Base-by-base conservation (phyloP, 2,888 invertebrate genomes). In the Mesorhabditis spiculigera region DNA sequence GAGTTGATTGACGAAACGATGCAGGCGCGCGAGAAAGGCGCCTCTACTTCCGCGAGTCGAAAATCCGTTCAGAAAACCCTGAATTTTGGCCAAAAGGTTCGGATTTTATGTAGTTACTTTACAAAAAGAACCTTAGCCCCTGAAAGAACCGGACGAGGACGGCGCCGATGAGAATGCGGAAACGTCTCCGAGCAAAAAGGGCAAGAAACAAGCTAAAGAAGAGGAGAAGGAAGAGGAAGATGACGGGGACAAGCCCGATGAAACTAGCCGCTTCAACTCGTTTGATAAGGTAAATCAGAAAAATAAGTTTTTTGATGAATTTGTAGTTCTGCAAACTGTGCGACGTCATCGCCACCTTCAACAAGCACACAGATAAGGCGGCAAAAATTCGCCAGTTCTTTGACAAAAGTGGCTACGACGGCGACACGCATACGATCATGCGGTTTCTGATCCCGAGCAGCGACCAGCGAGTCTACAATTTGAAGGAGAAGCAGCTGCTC, bases 401-500 rank as follows among this genome's bases (percentile, higher is more conserved):
- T 67, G 73, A 61, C 66, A 76, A 74, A 73, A 43, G n/a, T 50
- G 58, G 58, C 2, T 50, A 50, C n/a, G 58, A 50, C 58, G 58
- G 58, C n/a, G 58, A 50, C n/a, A 50, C 58, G 10, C n/a, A 13
- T 10, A 10, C n/a, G 8, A 50, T 50, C n/a, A 10, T 50, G 8
- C 58, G 58, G 8, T 50, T 50, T n/a, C 66, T 43, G 42, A 87
- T 95, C 67, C 95, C 95, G 0, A 91, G 91, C 65, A 91, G 91
- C 43, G 90, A 91, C 13, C 93, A 93, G 86, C 89, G 93, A 73
- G 91, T 94, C 45, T 96, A 95, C 86, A 95, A 95, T 88, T 88
- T 96, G 66, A 93, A 94, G 88, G 93, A 92, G 85, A 94, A 94
- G 86, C 94, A 94, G 85, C 88, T 96, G 68, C 89, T 94, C 0